A percentile compares a stretch with the other conserved stretches of the same genome.
phyloP scores from a whole-genome alignment of 1,140 invertebrate genomes.

The Heliconius congener region DNA sequence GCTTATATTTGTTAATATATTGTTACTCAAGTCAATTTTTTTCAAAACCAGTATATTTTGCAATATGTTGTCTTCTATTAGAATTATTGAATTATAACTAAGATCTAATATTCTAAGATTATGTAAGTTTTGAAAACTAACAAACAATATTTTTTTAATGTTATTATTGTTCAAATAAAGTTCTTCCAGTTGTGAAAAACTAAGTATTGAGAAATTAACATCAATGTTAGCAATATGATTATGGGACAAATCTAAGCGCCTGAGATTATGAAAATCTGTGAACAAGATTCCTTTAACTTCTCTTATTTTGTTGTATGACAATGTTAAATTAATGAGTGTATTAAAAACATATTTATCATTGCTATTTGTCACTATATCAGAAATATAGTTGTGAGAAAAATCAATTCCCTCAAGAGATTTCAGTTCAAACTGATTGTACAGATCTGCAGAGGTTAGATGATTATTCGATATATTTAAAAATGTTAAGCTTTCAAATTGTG shows the following conservation, averaged over 20 bases:
- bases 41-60: slow-evolving; percentile 38
- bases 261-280: slow-evolving; percentile 39
- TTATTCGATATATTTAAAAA: slow-evolving; percentile 49
- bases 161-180: slow-evolving; percentile 52
- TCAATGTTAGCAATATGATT: slow-evolving; percentile 50
- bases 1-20: slow-evolving; percentile 43
- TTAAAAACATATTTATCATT: slow-evolving; percentile 30
- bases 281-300: slow-evolving; percentile 47
- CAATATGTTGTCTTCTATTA: slow-evolving; percentile 48
- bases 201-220: slow-evolving; percentile 51
- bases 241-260: slow-evolving; percentile 52
- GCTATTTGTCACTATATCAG: slow-evolving; percentile 25
- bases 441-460: slow-evolving; percentile 37
- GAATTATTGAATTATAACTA: slow-evolving; percentile 47
- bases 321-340: slow-evolving; percentile 41
- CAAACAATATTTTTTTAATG: slow-evolving; percentile 39
- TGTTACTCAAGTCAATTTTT: slow-evolving; percentile 49
- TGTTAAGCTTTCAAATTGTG: slow-evolving; percentile 42
- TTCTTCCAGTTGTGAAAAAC: slow-evolving; percentile 43
- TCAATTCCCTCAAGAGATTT: slow-evolving; percentile 45
- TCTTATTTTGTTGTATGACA: slow-evolving; percentile 52
- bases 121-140: slow-evolving; percentile 46
- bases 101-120: slow-evolving; percentile 46
- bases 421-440: slow-evolving; percentile 40
- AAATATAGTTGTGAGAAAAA: slow-evolving; percentile 53